Conservation (phyloP, 2,888 invertebrate species). For the Eurytoma californica region DNA sequence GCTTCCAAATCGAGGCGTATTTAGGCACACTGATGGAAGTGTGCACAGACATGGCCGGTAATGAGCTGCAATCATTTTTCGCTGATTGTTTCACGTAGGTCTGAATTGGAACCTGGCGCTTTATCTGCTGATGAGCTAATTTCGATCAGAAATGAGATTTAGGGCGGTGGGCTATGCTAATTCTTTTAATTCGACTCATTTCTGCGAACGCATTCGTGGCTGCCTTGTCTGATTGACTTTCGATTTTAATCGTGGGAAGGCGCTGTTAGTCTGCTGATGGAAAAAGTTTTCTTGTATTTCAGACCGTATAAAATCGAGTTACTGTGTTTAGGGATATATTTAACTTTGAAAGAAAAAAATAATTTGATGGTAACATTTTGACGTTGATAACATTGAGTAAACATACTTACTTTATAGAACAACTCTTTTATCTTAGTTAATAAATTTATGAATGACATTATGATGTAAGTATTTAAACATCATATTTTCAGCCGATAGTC, state of each 20-base stretch:
- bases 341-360: no score
- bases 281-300: not conserved
- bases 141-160: constrained; percentile 38
- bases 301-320: no score
- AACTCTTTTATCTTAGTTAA: no score
- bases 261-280: no score
- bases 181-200: constrained; percentile 38
- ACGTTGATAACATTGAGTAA: no score
- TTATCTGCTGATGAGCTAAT: constrained; percentile 54
- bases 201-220: not conserved
- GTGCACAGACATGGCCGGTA: constrained; percentile 5
- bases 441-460: no score
- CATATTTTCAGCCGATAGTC: no score
- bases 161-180: constrained; percentile 18
- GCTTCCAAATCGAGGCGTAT: not conserved
- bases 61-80: constrained; percentile 40
- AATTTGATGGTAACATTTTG: no score
- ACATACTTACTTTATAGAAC: no score
- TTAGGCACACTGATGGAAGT: no score
- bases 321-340: no score
- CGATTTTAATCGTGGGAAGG: not conserved
- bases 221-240: not conserved
- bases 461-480: no score
- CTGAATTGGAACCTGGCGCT: constrained; percentile 45
- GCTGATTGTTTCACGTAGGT: constrained; percentile 27